A percentile compares a stretch with the other conserved stretches of the same genome.
Evolutionary conservation across 2,888 invertebrate species (phyloP).

Genomic region (Scaptodrosophila latifasciaeformis): DNA sequence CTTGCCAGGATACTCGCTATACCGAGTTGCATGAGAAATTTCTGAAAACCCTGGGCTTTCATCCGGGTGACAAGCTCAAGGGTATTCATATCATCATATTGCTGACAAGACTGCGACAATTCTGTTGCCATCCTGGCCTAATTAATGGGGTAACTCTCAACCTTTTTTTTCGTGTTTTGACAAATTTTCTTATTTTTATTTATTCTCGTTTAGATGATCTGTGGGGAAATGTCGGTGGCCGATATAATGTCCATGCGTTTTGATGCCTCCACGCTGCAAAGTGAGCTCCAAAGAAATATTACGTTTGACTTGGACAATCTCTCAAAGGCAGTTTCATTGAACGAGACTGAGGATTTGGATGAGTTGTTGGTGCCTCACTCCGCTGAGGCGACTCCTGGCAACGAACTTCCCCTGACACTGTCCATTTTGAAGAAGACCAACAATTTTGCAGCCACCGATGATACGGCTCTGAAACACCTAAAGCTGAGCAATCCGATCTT

Average conservation of each 20-base stretch:
- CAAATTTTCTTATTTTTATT: too few species aligned
- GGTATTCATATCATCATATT: conserved; percentile 86
- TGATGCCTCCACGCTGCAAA: too few species aligned
- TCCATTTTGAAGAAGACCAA: conserved; percentile 71
- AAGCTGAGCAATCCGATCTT: conserved; percentile 88
- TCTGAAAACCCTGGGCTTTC: conserved; percentile 78
- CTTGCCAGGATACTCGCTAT: conserved; percentile 72
- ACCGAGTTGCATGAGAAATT: conserved; percentile 81
- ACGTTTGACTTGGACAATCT: too few species aligned
- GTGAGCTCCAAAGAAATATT: too few species aligned
- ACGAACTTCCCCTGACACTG: background rate
- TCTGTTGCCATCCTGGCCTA: conserved; percentile 92
- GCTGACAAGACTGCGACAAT: conserved; percentile 88
- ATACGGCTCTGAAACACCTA: conserved; percentile 80
- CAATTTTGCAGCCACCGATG: conserved; percentile 78
- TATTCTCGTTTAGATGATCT: too few species aligned
- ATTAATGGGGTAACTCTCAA: too few species aligned
- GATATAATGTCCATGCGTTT: too few species aligned
- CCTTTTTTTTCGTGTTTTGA: too few species aligned
- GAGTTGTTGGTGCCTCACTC: conserved; percentile 81
- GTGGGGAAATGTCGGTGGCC: too few species aligned
- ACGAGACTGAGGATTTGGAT: too few species aligned
- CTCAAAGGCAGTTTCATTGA: too few species aligned
- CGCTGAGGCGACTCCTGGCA: conserved; percentile 55
- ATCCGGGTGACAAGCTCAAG: conserved; percentile 78